Percentiles rank a stretch among this genome's conserved stretches.
phyloP scores from a whole-genome alignment of 2,888 invertebrate species.

The Pyrochroa serraticornis region DNA sequence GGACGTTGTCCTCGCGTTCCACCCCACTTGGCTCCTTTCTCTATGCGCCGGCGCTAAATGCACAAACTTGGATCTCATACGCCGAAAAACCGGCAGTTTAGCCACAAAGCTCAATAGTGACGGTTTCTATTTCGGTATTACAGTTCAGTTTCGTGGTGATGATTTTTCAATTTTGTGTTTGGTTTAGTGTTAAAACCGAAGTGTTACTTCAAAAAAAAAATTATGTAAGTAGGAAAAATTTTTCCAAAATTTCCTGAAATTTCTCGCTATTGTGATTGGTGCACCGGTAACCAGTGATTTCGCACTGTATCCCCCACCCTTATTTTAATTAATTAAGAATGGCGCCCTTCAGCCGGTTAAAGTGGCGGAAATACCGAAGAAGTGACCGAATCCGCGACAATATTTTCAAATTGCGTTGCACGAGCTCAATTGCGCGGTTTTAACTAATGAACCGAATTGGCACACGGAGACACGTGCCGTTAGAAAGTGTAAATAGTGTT shows the following conservation, averaged over 20 bases:
- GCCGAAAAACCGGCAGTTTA: slow-evolving; percentile 32
- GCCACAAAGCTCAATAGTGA: slow-evolving; percentile 25
- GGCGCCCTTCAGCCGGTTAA: too few species aligned
- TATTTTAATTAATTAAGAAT: too few species aligned
- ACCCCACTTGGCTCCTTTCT: slow-evolving; percentile 30
- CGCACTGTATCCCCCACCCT: not conserved
- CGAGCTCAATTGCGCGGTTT: too few species aligned
- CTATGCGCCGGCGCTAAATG: slow-evolving; percentile 34
- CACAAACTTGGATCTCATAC: slow-evolving; percentile 32
- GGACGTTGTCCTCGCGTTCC: slow-evolving; percentile 44
- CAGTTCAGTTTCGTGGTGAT: slow-evolving; percentile 15
- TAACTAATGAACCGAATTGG: too few species aligned
- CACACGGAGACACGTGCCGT: too few species aligned
- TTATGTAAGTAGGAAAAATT: not conserved
- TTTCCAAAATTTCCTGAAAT: not conserved
- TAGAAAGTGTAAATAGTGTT: too few species aligned
- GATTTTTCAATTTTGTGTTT: slow-evolving; percentile 19
- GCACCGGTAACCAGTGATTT: too few species aligned
- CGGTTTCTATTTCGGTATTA: slow-evolving; percentile 12
- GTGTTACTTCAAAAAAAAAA: not conserved
- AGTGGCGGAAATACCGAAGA: too few species aligned
- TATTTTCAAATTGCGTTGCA: too few species aligned
- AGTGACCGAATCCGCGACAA: too few species aligned
- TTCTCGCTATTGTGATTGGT: not conserved
- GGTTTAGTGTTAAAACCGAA: too few species aligned